Conservation (phyloP, 2,888 invertebrate genomes). For the Netelia inedita region DNA sequence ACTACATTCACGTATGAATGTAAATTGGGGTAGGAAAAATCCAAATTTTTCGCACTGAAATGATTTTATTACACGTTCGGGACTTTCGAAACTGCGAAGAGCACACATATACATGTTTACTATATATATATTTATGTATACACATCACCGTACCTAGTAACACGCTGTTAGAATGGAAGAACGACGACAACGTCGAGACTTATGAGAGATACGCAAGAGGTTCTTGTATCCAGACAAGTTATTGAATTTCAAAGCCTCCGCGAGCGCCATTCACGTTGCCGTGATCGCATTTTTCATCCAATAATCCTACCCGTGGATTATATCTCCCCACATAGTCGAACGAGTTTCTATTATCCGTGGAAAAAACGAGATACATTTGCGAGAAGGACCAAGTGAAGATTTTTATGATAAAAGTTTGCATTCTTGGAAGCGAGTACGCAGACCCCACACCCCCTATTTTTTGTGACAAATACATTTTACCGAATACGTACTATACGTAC, state of each 20-base stretch:
- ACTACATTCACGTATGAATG: slow-evolving; percentile 7
- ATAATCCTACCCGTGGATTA: slow-evolving; percentile 55
- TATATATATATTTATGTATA: background rate
- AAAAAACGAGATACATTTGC: background rate
- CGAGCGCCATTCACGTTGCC: slow-evolving; percentile 49
- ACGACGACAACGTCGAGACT: background rate
- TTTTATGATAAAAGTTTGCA: background rate
- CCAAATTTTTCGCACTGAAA: slow-evolving; percentile 4
- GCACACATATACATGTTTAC: background rate
- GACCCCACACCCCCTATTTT: background rate
- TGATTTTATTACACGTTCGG: slow-evolving; percentile 11
- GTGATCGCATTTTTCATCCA: slow-evolving; percentile 57
- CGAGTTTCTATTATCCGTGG: slow-evolving; percentile 66
- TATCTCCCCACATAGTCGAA: slow-evolving; percentile 52
- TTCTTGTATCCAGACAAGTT: background rate
- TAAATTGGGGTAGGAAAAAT: background rate
- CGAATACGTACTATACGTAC: too few species aligned
- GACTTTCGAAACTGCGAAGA: background rate
- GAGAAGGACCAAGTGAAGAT: background rate
- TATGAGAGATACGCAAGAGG: slow-evolving; percentile 6
- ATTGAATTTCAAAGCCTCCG: background rate
- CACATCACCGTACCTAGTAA: background rate
- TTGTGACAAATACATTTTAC: background rate
- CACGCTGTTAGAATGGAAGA: background rate
- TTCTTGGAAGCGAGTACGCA: background rate